Conservation (phyloP, 2,113 vertebrate genomes). For the Toxostoma redivivum region DNA sequence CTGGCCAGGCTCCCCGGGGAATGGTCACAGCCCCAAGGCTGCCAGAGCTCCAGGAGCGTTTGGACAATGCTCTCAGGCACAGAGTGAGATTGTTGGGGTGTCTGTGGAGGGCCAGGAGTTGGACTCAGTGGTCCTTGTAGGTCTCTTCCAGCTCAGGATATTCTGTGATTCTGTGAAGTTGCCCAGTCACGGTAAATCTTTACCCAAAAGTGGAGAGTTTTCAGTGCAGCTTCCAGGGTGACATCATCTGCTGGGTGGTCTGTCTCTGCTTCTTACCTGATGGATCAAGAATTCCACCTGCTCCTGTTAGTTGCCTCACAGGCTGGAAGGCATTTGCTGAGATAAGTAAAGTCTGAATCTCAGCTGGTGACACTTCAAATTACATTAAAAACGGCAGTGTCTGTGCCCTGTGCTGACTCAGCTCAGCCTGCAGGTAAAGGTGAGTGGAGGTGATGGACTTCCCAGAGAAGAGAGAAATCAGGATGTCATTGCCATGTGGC, state of each 20-base stretch:
- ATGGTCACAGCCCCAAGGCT: not conserved
- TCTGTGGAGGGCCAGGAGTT: not conserved
- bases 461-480: not conserved
- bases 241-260: not conserved
- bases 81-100: not conserved
- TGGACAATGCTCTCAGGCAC: not conserved
- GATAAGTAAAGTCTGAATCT: not conserved
- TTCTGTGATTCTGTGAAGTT: not conserved
- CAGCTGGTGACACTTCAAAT: not conserved
- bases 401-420: not conserved
- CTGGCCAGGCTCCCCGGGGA: not conserved
- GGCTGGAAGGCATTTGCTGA: not conserved
- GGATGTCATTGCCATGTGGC: not conserved
- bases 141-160: not conserved
- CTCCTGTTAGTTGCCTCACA: not conserved
- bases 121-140: not conserved
- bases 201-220: not conserved
- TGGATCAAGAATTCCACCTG: not conserved
- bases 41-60: not conserved
- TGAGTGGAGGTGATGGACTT: not conserved
- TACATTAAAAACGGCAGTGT: not conserved
- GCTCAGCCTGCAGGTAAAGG: not conserved
- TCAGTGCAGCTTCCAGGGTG: not conserved
- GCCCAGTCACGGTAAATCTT: fast-evolving
- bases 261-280: not conserved